Conservation (phyloP, 1,140 invertebrate species). For the Aphidius gifuensis region DNA sequence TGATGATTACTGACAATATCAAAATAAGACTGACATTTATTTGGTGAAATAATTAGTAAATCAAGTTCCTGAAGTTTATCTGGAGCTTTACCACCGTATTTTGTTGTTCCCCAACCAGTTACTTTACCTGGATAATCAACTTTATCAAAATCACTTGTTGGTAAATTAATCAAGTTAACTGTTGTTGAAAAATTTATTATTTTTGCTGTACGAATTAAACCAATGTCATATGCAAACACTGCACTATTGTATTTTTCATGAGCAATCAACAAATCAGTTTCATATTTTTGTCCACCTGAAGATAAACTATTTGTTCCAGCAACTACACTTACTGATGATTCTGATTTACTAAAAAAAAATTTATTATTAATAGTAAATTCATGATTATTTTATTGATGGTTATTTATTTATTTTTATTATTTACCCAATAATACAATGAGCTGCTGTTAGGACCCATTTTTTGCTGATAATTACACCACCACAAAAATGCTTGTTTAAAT, state of each 20-base stretch:
- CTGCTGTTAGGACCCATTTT: constrained; percentile 57
- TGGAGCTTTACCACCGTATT: constrained; percentile 23
- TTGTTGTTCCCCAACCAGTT: constrained; percentile 53
- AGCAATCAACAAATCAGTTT: constrained; percentile 34
- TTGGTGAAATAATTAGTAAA: constrained; percentile 25
- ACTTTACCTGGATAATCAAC: constrained; percentile 32
- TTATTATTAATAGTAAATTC: no score
- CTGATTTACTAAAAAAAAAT: neutral
- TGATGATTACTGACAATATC: constrained; percentile 42
- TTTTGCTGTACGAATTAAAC: constrained; percentile 44
- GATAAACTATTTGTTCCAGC: constrained; percentile 30
- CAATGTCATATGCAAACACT: constrained; percentile 50
- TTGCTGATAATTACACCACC: constrained; percentile 56
- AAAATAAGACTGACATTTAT: constrained; percentile 20
- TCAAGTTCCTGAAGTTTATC: constrained; percentile 30
- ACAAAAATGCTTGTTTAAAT: constrained; percentile 48
- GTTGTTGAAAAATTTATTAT: constrained; percentile 36
- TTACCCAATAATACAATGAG: constrained; percentile 50
- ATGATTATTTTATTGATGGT: neutral
- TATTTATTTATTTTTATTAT: neutral
- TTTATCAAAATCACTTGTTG: constrained; percentile 26
- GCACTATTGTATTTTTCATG: constrained; percentile 42
- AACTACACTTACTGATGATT: constrained; percentile 21
- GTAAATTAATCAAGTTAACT: constrained; percentile 36
- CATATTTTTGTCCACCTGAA: constrained; percentile 31